A percentile compares a stretch with the other conserved stretches of the same genome.
These are phyloP conservation scores for Megaceryle torquata DNA, from an alignment of 2,113 vertebrate genomes.

Conservation along the genomic window DNA sequence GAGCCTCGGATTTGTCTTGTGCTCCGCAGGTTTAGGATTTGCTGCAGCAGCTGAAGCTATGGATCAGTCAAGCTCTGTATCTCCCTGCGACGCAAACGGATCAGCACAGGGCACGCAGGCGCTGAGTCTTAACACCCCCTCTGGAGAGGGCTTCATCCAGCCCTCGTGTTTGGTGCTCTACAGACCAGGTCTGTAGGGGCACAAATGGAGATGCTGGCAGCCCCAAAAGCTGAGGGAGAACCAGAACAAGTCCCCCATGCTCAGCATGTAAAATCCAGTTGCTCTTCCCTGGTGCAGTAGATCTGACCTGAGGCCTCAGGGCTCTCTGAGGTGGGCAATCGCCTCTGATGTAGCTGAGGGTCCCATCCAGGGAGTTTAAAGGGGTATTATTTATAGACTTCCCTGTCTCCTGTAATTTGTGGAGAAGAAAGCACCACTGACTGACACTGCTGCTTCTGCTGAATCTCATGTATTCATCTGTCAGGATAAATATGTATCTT, in stretches of 20 bases:
- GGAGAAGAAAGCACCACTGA: neutral
- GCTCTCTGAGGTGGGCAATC: neutral
- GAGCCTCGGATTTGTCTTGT: neutral
- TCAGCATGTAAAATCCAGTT: neutral
- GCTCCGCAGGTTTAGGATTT: neutral
- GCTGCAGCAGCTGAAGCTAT: neutral
- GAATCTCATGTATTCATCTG: neutral
- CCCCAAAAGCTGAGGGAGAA: too few relatives aligned
- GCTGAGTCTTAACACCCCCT: too few relatives aligned
- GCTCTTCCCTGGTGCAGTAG: rapidly evolving
- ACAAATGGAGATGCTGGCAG: neutral
- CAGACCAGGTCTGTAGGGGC: neutral
- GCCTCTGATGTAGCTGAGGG: neutral
- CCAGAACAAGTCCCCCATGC: rapidly evolving
- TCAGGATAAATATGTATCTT: neutral
- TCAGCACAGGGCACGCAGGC: rapidly evolving
- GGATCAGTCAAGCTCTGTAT: neutral
- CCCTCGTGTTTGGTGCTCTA: rapidly evolving
- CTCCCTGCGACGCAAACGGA: neutral
- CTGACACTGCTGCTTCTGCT: neutral
- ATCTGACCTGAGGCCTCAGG: neutral
- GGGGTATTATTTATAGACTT: neutral
- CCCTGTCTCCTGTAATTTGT: neutral
- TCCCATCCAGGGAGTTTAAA: neutral
- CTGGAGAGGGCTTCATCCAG: neutral